Conservation (phyloP, 2,888 invertebrate species). For the Lasiommata megera region DNA sequence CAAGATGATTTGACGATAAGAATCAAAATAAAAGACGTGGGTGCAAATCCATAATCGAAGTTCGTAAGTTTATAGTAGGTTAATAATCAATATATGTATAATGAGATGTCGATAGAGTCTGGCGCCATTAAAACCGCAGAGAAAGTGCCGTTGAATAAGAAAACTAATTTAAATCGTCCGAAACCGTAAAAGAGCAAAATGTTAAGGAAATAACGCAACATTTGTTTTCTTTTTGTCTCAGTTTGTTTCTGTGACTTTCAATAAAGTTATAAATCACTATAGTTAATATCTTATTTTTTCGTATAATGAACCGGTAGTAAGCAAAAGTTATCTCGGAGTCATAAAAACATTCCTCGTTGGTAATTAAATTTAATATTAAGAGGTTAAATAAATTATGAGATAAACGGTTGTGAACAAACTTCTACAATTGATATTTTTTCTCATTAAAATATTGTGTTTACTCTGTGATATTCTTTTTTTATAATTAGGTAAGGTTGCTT, state of each 20-base stretch:
- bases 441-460: neutral
- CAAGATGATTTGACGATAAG: neutral
- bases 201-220: neutral
- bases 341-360: slow-evolving; percentile 25
- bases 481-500: no score
- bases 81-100: neutral
- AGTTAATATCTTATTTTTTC: slow-evolving; percentile 54
- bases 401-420: slow-evolving; percentile 19
- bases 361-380: slow-evolving; percentile 26
- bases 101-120: neutral
- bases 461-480: neutral
- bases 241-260: neutral
- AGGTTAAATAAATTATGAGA: slow-evolving; percentile 25
- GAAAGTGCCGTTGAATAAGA: neutral
- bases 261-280: slow-evolving; percentile 3
- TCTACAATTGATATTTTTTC: slow-evolving; percentile 9
- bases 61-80: neutral
- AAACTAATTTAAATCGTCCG: neutral
- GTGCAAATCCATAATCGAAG: neutral
- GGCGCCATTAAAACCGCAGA: neutral
- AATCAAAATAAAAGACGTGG: neutral
- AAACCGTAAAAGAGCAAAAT: neutral
- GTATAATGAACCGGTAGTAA: slow-evolving; percentile 49
- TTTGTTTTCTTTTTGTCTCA: slow-evolving; percentile 1
- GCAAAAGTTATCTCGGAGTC: slow-evolving; percentile 25